Percentiles rank a stretch among this genome's conserved stretches.
phyloP scores from a whole-genome alignment of 2,888 invertebrate species.

The Cactoblastis cactorum region DNA sequence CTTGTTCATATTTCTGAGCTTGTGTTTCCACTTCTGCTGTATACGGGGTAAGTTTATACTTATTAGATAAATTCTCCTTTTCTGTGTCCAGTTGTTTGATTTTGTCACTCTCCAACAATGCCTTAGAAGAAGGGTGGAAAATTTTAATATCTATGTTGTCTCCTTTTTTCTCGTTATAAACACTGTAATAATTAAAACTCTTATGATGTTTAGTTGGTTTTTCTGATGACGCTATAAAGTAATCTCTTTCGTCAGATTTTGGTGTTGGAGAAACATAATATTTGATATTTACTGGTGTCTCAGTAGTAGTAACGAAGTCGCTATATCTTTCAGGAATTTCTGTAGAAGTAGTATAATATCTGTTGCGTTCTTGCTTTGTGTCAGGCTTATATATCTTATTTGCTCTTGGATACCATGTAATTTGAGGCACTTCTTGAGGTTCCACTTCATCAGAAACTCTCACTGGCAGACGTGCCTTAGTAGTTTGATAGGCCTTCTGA shows the following conservation, averaged over 20 bases:
- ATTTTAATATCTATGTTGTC: slow-evolving; percentile 15
- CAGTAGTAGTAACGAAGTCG: neutral
- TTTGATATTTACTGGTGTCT: neutral
- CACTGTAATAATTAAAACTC: slow-evolving; percentile 19
- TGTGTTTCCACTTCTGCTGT: slow-evolving; percentile 25
- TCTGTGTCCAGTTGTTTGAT: slow-evolving; percentile 12
- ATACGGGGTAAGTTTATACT: slow-evolving; percentile 26
- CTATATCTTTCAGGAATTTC: slow-evolving; percentile 1
- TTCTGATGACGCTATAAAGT: neutral
- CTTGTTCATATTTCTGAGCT: slow-evolving; percentile 26
- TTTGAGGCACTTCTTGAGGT: neutral
- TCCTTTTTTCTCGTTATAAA: slow-evolving; percentile 15
- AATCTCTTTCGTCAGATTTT: neutral
- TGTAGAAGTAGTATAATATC: neutral
- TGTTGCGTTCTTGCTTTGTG: neutral
- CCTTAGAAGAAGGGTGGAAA: slow-evolving; percentile 15
- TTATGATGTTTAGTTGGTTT: neutral
- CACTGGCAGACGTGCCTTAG: slow-evolving; percentile 12
- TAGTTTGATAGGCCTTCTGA: too few relatives aligned
- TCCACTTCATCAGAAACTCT: slow-evolving; percentile 17
- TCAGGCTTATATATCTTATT: neutral
- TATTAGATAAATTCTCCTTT: slow-evolving; percentile 12
- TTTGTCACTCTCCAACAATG: neutral
- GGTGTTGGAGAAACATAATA: neutral
- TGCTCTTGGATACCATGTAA: neutral